Evolutionary conservation across 2,797 vertebrate genomes (phyloP).

Genomic region (Phoxinus dragarum): DNA sequence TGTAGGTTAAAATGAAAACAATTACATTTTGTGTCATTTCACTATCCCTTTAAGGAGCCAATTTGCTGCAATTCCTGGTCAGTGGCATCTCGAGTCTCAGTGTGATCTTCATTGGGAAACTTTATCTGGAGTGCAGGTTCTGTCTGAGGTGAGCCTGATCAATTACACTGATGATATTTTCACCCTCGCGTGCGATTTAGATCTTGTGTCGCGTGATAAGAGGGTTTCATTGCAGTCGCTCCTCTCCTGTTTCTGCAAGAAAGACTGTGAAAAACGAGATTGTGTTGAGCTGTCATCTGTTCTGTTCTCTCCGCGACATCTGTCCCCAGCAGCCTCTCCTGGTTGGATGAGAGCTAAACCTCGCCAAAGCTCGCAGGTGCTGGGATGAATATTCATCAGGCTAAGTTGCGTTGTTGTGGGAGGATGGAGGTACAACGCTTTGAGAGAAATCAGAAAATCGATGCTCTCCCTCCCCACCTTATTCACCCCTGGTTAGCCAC

Average conservation of each 20-base stretch:
- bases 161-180: slow-evolving; percentile 26
- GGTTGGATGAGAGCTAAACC: slow-evolving; percentile 37
- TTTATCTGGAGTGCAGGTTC: slow-evolving; percentile 4
- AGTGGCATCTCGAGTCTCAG: background rate
- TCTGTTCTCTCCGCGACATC: slow-evolving; percentile 3
- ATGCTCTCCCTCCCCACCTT: slow-evolving; percentile 54
- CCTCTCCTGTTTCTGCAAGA: slow-evolving; percentile 9
- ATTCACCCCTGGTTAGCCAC: slow-evolving; percentile 67
- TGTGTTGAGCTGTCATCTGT: slow-evolving; percentile 21
- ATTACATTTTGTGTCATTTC: background rate
- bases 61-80: background rate
- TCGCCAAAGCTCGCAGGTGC: slow-evolving; percentile 47
- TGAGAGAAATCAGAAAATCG: slow-evolving; percentile 59
- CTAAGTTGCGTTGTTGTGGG: slow-evolving; percentile 9
- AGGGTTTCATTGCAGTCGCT: slow-evolving; percentile 20
- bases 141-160: slow-evolving; percentile 11
- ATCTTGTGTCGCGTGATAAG: slow-evolving; percentile 7
- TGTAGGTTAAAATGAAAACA: background rate
- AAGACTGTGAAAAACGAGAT: slow-evolving; percentile 25
- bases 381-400: slow-evolving; percentile 58
- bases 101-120: slow-evolving; percentile 25
- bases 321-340: slow-evolving; percentile 35
- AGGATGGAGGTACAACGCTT: slow-evolving; percentile 46
- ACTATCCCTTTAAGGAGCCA: background rate
- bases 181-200: background rate